Percentiles rank a stretch among this genome's conserved stretches.
Evolutionary conservation across 2,888 invertebrate species (phyloP).

Genomic region (Melangyna quadrimaculata): DNA sequence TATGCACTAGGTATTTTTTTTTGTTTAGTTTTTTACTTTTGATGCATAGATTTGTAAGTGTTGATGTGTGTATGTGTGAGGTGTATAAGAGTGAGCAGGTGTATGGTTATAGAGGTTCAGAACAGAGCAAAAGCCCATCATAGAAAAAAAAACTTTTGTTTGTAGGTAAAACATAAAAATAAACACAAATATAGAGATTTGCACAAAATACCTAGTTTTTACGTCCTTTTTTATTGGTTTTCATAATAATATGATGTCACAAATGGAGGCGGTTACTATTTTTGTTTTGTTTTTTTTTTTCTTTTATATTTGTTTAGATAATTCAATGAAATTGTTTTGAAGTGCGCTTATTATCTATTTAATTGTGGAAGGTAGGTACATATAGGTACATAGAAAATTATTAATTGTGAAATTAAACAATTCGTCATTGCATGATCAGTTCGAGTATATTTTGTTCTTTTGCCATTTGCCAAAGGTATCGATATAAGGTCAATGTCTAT

Average conservation of each 20-base stretch:
- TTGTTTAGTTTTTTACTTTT: slow-evolving; percentile 28
- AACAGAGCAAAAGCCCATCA: slow-evolving; percentile 29
- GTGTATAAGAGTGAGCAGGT: slow-evolving; percentile 46
- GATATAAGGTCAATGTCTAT: neutral
- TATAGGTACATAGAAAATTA: neutral
- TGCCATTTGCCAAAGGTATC: neutral
- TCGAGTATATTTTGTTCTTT: neutral
- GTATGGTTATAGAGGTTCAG: slow-evolving; percentile 53
- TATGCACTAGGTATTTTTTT: slow-evolving; percentile 44
- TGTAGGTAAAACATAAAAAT: slow-evolving; percentile 62
- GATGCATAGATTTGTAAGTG: slow-evolving; percentile 40
- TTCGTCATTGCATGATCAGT: neutral
- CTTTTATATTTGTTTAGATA: neutral
- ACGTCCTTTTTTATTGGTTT: slow-evolving; percentile 71
- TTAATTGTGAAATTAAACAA: neutral
- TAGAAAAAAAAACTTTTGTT: slow-evolving; percentile 17
- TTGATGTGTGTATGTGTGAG: slow-evolving; percentile 33
- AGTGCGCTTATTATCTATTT: neutral
- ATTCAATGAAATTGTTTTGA: slow-evolving; percentile 35
- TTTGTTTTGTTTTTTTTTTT: slow-evolving; percentile 3
- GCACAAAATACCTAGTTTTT: slow-evolving; percentile 64
- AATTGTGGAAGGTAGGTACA: neutral
- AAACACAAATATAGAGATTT: slow-evolving; percentile 70
- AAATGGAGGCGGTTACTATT: slow-evolving; percentile 67
- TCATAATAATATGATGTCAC: slow-evolving; percentile 61